Evolutionary conservation across 2,113 vertebrate species (phyloP), one percentile per base, ranked within the genome.

Genomic region (Phrynocephalus versicolor): DNA sequence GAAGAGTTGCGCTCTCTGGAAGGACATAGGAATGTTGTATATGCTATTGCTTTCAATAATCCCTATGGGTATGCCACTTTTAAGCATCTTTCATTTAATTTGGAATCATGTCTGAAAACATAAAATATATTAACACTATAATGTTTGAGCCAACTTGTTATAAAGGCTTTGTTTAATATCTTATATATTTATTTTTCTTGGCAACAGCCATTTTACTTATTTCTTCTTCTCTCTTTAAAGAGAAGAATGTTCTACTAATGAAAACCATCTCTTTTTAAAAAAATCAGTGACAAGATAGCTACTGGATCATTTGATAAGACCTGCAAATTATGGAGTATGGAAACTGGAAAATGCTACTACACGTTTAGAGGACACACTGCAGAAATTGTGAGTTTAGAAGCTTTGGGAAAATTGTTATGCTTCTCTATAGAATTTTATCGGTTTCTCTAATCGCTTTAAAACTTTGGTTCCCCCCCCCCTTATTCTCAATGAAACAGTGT

Each of bases 301-400:
- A 99, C 99, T 1, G 98, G 97, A 82, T 99, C 98, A 65, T 99
- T 99, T 86, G 99, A 99, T 90, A 99, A 98, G 93, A 99, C 98
- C 74, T 98, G 98, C 94, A 98, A 97, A 92, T 90, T 99, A 74
- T 99, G 98, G 98, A 98, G 97, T 85, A 95, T 95, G 1, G 97
- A 98, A 90, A 98, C 98, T 3, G 98, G 98, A 84, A 96, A 97
- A 94, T 99, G 98, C 92, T 99, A 97, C 81, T 93, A 99, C 84
- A 99, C 97, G 33, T 98, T 98, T 83, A 95, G 96, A 55, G 98
- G 99, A 81, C 98, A 99, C 60, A 95, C 79, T 3, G 98, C 98
- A 87, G 98, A 99, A 97, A 97, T 99, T 90, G 98, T 99, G 96
- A 92, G 98, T 97, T 87, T 71, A 74, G 87, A 27, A 79, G 35